These are phyloP conservation scores for Camponotus floridanus DNA, from an alignment of 1,140 invertebrate genomes.

Conservation along the genomic window DNA sequence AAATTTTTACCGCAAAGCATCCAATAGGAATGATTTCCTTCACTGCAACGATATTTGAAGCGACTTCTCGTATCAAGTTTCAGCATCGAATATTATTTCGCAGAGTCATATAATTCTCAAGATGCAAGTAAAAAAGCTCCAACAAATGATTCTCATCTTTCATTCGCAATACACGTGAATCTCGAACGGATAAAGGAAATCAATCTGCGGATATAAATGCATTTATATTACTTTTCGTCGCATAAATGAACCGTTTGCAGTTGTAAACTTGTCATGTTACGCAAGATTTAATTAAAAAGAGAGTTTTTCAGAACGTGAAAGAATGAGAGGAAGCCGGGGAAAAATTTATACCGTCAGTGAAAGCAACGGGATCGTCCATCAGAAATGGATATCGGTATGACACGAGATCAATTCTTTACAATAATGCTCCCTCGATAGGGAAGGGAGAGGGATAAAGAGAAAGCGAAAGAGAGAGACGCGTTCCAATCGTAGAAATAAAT, in stretches of 20 bases:
- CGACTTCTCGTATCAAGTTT: not conserved
- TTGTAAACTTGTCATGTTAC: constrained; percentile 28
- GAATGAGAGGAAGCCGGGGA: not conserved
- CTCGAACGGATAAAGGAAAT: constrained; percentile 13
- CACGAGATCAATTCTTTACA: constrained; percentile 74
- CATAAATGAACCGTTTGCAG: not conserved
- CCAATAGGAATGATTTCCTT: not conserved
- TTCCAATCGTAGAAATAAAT: constrained; percentile 75
- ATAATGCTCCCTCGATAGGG: constrained; percentile 45
- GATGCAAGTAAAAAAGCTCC: not conserved
- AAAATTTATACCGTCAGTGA: constrained; percentile 53
- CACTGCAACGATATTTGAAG: not conserved
- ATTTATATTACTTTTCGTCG: constrained; percentile 3
- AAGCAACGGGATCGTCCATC: constrained; percentile 56
- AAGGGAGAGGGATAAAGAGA: not conserved
- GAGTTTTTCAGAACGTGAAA: not conserved
- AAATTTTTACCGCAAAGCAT: not conserved
- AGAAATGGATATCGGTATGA: constrained; percentile 75
- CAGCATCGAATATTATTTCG: not conserved
- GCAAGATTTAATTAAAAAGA: constrained; percentile 9
- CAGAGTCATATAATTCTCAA: not conserved
- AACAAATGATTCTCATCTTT: not conserved
- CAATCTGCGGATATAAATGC: constrained; percentile 4
- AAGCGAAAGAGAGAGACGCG: constrained; percentile 3
- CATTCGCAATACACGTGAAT: not conserved